These are phyloP conservation scores for Trichosurus vulpecula DNA, from an alignment of 2,797 vertebrate species.

Conservation along the genomic window DNA sequence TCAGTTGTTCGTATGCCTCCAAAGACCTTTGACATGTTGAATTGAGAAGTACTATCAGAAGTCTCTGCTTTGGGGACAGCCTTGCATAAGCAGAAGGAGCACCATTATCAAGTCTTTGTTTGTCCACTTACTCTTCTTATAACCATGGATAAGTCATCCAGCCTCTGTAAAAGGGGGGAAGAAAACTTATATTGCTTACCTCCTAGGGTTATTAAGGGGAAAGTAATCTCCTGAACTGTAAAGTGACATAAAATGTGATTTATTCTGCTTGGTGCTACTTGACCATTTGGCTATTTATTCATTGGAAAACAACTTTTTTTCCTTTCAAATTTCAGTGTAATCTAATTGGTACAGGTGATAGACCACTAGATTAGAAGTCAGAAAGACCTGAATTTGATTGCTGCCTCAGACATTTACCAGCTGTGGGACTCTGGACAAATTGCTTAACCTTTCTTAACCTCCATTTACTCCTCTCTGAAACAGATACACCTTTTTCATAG, in stretches of 20 bases:
- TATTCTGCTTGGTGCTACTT: no score
- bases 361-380: background rate
- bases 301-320: background rate
- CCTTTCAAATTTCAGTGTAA: background rate
- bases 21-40: background rate
- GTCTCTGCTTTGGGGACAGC: background rate
- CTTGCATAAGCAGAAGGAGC: background rate
- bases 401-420: no score
- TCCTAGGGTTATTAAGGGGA: background rate
- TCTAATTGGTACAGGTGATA: background rate
- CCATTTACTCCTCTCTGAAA: background rate
- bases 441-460: background rate
- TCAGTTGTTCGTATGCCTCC: background rate
- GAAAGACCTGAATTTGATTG: background rate
- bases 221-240: background rate
- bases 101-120: background rate
- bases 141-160: background rate
- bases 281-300: background rate
- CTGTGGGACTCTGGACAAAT: background rate
- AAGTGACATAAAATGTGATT: background rate
- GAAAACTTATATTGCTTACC: background rate
- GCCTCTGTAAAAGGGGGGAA: background rate
- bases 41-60: background rate
- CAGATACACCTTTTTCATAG: background rate
- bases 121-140: background rate